Evolutionary conservation across 2,797 vertebrate genomes (phyloP).

Genomic region (Passerculus sandwichensis): DNA sequence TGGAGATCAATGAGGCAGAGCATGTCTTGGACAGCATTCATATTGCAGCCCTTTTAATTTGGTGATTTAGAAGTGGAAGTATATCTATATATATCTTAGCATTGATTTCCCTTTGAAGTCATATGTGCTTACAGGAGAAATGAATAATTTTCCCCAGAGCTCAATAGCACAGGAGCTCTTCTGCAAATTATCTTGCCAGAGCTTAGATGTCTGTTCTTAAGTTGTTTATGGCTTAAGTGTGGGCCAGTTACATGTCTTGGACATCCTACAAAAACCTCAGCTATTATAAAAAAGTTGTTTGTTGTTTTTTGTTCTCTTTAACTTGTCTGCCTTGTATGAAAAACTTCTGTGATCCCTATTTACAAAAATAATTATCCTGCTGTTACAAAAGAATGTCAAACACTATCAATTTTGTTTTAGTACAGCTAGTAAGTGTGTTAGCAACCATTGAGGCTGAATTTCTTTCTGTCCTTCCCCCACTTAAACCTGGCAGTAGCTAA

Average conservation of each 20-base stretch:
- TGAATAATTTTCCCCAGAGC: neutral
- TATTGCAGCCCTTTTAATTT: neutral
- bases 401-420: neutral
- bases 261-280: neutral
- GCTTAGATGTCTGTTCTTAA: neutral
- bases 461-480: neutral
- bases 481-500: neutral
- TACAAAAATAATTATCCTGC: neutral
- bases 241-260: neutral
- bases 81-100: neutral
- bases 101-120: neutral
- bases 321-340: neutral
- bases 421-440: neutral
- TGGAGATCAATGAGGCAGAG: neutral
- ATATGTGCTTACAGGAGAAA: neutral
- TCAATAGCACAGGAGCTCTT: neutral
- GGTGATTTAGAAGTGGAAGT: neutral
- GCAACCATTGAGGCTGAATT: neutral
- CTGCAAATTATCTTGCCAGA: neutral
- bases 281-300: neutral
- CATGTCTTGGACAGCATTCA: rapidly evolving
- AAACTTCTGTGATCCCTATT: neutral
- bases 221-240: neutral
- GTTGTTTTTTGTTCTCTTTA: neutral
- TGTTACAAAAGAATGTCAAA: neutral